Conservation (phyloP, 2,888 invertebrate species). For the Hypercompe scribonia region DNA sequence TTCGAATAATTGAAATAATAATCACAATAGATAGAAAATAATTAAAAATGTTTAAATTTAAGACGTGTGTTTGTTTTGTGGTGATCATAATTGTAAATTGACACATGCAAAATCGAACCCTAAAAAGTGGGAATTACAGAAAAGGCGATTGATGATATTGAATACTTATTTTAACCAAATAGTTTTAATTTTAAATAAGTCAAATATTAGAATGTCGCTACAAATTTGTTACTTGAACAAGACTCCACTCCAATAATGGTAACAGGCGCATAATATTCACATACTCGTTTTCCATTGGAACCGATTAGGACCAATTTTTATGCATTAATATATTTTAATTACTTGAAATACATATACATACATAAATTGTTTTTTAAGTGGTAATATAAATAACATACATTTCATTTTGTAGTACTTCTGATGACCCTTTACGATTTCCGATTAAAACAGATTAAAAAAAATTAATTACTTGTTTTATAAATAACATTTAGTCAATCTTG, state of each 20-base stretch:
- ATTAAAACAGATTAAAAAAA: constrained; percentile 13
- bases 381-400: background rate
- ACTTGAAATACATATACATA: constrained; percentile 28
- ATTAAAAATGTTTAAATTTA: background rate
- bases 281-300: constrained; percentile 53
- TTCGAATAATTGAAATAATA: background rate
- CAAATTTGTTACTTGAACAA: constrained; percentile 50
- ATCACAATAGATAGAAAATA: background rate
- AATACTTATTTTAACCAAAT: background rate
- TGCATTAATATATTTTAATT: constrained; percentile 42
- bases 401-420: background rate
- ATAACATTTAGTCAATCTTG: background rate
- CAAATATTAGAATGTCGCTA: background rate
- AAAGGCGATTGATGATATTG: no score
- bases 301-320: constrained; percentile 63
- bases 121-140: no score
- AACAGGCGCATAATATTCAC: constrained; percentile 59
- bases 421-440: constrained; percentile 51
- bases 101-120: no score
- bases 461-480: background rate
- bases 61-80: background rate
- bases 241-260: constrained; percentile 58
- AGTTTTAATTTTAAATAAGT: background rate
- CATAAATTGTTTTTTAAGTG: background rate
- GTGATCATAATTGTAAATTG: background rate